Evolutionary conservation across 2,113 vertebrate genomes (phyloP), one percentile per base, ranked within the genome.

Genomic region (Potamarius usumacintae): DNA sequence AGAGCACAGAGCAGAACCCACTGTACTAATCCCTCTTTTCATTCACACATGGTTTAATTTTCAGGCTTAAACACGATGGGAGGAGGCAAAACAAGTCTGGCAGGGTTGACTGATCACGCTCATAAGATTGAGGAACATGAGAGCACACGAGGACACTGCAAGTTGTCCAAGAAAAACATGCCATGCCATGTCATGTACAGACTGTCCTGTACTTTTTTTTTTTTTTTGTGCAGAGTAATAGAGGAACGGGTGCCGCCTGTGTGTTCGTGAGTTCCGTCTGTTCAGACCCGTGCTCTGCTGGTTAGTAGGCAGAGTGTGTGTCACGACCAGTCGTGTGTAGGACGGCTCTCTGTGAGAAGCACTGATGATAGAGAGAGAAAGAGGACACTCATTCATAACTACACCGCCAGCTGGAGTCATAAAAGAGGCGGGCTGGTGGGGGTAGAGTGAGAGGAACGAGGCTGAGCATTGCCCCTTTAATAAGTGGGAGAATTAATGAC

Each of bases 401-500:
- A 57, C 67, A 22, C 53, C 9, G 67, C 83, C 84, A 76, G 71
- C 18, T 85, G 67, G 67, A 76, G 55, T 60, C 53, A 85, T 48
- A 72, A 71, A 30, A 48, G 53, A 79, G 76, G 76, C 15, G 76
- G 50, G 50, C 18, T 11, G 50, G 78, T 67, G 25, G 67, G 82
- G 76, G 57, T 60, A 22, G 79, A 42, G 79, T 1, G 57, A 85
- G 69, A 80, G 84, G 83, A 85, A 27, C 42, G 63, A 69, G 62
- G 62, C 18, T 58, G 67, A 86, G 63, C 81, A 69, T 53, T 82
- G 67, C 57, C 77, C 52, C 65, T 82, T 72, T 84, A 82, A 86
- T 27, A 82, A 89, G 86, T 84, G 84, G 86, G 86, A 86, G 90
- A 88, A 78, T 84, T 67, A 74, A 65, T 91, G 88, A 89, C 87